Evolutionary conservation across 2,113 vertebrate species (phyloP).

Genomic region (Rhabdornis inornatus): DNA sequence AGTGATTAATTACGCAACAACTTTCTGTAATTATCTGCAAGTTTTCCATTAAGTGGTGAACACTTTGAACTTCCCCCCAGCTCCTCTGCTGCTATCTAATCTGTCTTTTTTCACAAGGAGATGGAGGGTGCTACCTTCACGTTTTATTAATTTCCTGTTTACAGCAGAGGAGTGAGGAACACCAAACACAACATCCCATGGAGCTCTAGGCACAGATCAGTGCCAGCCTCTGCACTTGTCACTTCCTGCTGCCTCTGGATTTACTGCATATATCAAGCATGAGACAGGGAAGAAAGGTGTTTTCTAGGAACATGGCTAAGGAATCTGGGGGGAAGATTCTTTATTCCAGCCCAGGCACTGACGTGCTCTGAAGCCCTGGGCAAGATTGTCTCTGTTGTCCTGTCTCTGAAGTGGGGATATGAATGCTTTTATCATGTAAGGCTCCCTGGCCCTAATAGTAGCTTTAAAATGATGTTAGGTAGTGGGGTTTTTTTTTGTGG

Average conservation of each 20-base stretch:
- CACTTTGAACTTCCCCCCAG: not conserved
- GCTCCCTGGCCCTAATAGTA: not conserved
- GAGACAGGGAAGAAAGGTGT: not conserved
- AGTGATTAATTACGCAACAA: conserved; percentile 22
- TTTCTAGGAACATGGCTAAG: not conserved
- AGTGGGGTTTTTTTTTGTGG: not conserved
- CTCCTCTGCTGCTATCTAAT: not conserved
- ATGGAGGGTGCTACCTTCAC: not conserved
- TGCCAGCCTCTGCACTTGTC: not conserved
- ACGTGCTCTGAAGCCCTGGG: not conserved
- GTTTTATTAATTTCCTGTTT: conserved; percentile 20
- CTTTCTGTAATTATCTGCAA: not conserved
- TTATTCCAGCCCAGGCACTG: not conserved
- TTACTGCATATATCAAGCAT: not conserved
- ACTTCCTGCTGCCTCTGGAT: not conserved
- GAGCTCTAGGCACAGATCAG: not conserved
- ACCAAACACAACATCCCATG: not conserved
- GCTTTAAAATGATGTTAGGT: not conserved
- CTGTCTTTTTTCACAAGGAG: not conserved
- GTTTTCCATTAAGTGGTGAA: not conserved
- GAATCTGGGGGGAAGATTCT: not conserved
- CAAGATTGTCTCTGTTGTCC: not conserved
- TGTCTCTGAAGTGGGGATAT: not conserved
- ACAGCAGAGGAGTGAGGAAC: not conserved
- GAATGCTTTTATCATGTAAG: not conserved